Conservation (phyloP, 2,888 invertebrate species). For the Temnothorax ravouxi region DNA sequence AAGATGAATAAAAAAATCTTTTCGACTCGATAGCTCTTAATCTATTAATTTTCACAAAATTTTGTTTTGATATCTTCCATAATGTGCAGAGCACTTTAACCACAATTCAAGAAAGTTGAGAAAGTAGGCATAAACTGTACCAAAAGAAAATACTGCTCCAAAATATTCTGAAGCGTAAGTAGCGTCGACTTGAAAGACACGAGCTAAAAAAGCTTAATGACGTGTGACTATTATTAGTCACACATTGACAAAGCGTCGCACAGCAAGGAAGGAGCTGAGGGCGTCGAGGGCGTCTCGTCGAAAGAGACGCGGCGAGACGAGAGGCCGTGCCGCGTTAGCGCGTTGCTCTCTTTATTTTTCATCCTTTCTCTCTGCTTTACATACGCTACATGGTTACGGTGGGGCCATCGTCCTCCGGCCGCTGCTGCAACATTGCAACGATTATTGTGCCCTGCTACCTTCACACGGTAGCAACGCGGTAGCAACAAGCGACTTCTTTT, state of each 20-base stretch:
- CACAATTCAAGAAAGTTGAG: not conserved
- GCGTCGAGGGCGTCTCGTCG: slow-evolving; percentile 38
- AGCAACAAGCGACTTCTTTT: slow-evolving; percentile 64
- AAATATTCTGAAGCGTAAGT: slow-evolving; percentile 3
- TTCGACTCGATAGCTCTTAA: not conserved
- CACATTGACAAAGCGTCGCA: slow-evolving; percentile 46
- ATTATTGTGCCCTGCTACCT: slow-evolving; percentile 66
- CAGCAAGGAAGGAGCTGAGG: slow-evolving; percentile 7
- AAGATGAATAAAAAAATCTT: not conserved
- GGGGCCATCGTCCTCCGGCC: slow-evolving; percentile 52
- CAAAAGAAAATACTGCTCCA: slow-evolving; percentile 18
- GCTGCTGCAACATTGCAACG: slow-evolving; percentile 67
- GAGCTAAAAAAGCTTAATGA: slow-evolving; percentile 36
- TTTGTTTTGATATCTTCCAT: not conserved
- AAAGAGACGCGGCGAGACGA: slow-evolving; percentile 17
- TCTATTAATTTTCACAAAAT: slow-evolving; percentile 5
- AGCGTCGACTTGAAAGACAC: not conserved
- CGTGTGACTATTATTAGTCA: slow-evolving; percentile 45
- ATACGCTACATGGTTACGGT: slow-evolving; percentile 24
- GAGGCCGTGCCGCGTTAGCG: slow-evolving; percentile 20
- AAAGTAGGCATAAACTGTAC: not conserved
- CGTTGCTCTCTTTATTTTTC: slow-evolving; percentile 53
- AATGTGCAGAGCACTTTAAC: not conserved
- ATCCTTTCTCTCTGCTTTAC: slow-evolving; percentile 62
- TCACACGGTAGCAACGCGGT: slow-evolving; percentile 70